Evolutionary conservation across 2,888 invertebrate species (phyloP).

Genomic region (Timandra comae): DNA sequence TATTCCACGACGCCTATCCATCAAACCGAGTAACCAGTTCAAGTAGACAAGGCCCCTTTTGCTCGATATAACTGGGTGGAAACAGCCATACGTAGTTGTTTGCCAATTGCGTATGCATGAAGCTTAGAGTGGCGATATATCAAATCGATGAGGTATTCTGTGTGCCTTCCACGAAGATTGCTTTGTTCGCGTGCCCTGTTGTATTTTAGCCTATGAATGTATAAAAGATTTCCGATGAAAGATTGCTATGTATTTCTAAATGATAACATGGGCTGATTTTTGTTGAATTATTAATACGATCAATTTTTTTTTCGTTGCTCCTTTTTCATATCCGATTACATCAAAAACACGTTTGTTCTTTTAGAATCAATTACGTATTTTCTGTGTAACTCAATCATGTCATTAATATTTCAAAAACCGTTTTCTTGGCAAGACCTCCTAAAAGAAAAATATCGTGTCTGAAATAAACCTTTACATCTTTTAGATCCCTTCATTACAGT

Average conservation of each 20-base stretch:
- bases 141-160: constrained; percentile 32
- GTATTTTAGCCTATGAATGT: constrained; percentile 23
- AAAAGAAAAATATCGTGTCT: too few relatives aligned
- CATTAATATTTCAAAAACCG: too few relatives aligned
- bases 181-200: constrained; percentile 26
- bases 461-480: too few relatives aligned
- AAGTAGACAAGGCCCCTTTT: constrained; percentile 36
- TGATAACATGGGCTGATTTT: too few relatives aligned
- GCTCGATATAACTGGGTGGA: constrained; percentile 27
- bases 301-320: too few relatives aligned
- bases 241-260: neutral
- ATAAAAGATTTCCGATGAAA: constrained; percentile 9
- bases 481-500: too few relatives aligned
- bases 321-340: too few relatives aligned
- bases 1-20: constrained; percentile 56
- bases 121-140: constrained; percentile 34
- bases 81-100: constrained; percentile 34
- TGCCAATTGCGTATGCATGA: constrained; percentile 51
- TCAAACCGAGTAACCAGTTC: constrained; percentile 39
- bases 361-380: too few relatives aligned
- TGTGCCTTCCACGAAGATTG: constrained; percentile 27
- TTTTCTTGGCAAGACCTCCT: too few relatives aligned
- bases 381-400: too few relatives aligned
- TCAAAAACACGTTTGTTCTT: too few relatives aligned
- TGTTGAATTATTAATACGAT: too few relatives aligned